Evolutionary conservation across 2,888 invertebrate species (phyloP), one percentile per base, ranked within the genome.

Genomic region (Xiphydria camelus): DNA sequence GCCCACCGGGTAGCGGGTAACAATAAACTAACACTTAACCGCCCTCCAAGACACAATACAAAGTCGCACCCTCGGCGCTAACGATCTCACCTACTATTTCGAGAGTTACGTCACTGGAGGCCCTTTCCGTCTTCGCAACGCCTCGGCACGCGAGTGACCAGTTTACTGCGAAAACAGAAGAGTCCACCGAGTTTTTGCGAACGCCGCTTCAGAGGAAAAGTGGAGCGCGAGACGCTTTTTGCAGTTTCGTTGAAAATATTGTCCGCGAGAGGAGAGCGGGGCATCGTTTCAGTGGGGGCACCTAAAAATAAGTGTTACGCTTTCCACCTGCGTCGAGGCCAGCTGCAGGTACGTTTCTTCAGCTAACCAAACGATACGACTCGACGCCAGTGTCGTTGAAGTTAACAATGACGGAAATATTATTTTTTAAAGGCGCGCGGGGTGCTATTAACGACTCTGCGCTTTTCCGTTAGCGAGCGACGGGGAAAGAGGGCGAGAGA

Each of bases 1-100:
- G 67, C 68, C 72, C 70, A 71, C 57, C 64, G 70, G 73, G 66
- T 67, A 69, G 63, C 64, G 62, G 65, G 66, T 73, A 74, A 73
- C 72, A 71, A 74, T 74, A 73, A 73, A 72, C 70, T 58, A 73
- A 74, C 72, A 74, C 73, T 73, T 64, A 57, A 59, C 52, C 55
- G 51, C 53, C 61, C 66, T 68, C 62, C 55, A 56, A 57, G 62
- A 52, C 63, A 74, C 73, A 73, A 72, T 71, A 66, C 61, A 41
- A 59, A 62, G 66, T 70, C 67, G 60, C 71, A 63, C 69, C 66
- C 68, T 64, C 59, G 53, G 63, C 60, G 69, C 73, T 73, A 73
- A 73, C 72, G 62, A 73, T 71, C 68, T 67, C 72, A 72, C 71
- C 67, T 69, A 18, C 34, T 34, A 18, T n/a, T 34, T 34, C 34